Evolutionary conservation across 1,140 invertebrate genomes (phyloP).

Genomic region (Drosophila serrata): DNA sequence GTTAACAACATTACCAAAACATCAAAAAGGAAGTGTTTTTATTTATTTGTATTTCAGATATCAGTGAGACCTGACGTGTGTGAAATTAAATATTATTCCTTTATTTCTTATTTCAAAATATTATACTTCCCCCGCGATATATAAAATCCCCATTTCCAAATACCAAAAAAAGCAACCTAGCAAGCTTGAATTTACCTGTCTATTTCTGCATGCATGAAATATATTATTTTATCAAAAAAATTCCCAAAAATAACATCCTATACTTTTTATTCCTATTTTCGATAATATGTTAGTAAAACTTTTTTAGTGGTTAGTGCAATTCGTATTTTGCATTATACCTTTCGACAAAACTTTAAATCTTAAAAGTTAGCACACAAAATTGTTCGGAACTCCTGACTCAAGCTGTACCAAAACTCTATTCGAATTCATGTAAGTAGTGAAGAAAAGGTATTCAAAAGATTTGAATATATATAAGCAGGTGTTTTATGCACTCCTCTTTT

Average conservation of each 20-base stretch:
- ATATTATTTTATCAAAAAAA: neutral
- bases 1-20: too few species aligned
- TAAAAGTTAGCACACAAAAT: neutral
- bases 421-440: neutral
- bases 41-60: too few species aligned
- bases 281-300: conserved; percentile 33
- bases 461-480: neutral
- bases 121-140: too few species aligned
- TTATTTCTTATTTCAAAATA: too few species aligned
- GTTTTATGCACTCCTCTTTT: neutral
- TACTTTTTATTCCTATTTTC: neutral
- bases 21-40: too few species aligned
- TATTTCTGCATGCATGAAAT: neutral
- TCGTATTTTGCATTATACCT: conserved; percentile 24
- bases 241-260: neutral
- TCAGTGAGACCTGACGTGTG: too few species aligned
- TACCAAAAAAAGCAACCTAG: neutral
- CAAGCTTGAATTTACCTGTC: neutral
- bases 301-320: conserved; percentile 22
- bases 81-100: too few species aligned
- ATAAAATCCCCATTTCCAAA: too few species aligned
- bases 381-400: neutral
- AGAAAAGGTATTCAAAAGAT: neutral
- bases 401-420: neutral
- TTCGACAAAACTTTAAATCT: neutral